Evolutionary conservation across 2,113 vertebrate genomes (phyloP), one percentile per base, ranked within the genome.

Genomic region (Marcusenius ussheri): DNA sequence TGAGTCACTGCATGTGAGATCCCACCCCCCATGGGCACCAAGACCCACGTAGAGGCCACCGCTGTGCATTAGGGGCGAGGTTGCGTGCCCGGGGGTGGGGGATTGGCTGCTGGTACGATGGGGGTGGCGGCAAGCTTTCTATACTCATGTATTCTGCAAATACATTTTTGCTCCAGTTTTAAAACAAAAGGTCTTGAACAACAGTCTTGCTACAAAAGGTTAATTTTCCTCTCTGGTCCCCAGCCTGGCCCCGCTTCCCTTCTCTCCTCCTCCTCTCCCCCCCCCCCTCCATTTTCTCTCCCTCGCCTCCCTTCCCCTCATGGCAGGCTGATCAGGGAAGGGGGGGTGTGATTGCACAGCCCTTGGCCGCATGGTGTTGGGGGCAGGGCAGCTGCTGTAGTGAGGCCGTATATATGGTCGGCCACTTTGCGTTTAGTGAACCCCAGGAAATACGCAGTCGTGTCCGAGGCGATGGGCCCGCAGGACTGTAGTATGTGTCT

Each of bases 161-260:
- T 39, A 39, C 35, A 80, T 80, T 80, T 42, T 42, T 80, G 70
- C 35, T 42, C 35, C 15, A 19, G 15, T 80, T 80, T 80, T 42
- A 39, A 42, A 19, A 80, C 35, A 42, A 80, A 80, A 31, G n/a
- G 62, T 31, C 10, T 70, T 70, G 10, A 70, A 70, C 9, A 70
- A 31, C 62, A 70, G 31, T 42, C 74, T 80, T 5, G 35, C 74
- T 42, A 42, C 35, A 80, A 80, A 80, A 80, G 74, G 74, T 80
- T 80, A 80, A 80, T 80, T 87, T 53, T 87, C 49, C 86, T 58
- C 31, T 39, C 62, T 70, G n/a, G n/a, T 62, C 56, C 91, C 87
- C 87, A 42, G 31, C 39, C n/a, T 27, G 58, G 42, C 56, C 42
- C 88, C 45, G 4, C 24, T 66, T 27, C 42, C 51, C 42, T 70